Base-by-base conservation (phyloP, 2,797 vertebrate genomes). In the Halcyon leucocephala region DNA sequence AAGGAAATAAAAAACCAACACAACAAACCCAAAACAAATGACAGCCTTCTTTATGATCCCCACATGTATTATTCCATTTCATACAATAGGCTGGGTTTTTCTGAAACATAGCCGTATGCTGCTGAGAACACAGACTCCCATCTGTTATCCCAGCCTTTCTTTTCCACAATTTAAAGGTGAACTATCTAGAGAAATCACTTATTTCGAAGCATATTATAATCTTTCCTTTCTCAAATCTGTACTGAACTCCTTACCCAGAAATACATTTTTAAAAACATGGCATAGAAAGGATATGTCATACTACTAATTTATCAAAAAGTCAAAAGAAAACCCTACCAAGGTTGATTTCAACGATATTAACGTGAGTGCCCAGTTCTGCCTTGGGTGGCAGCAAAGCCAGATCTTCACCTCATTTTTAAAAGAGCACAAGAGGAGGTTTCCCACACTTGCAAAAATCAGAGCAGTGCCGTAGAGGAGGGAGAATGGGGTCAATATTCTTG, bases 61-160 rank as follows among this genome's bases (percentile, higher is more conserved):
- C 10, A 13, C 26, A 29, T 1, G 0, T 15, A 60, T 46, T 6
- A 17, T 33, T 83, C 33, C 4, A 58, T 54, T 62, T 58, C 46
- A 19, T n/a, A 20, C 2, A 85, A 39, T 1, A 33, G 14, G 37
- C 1, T 31, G 4, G 0, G 0, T 9, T 78, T 81, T 71, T 42
- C 6, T 2, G 42, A 86, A 88, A 73, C 14, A 24, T 2, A 72
- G 13, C 6, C 61, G 4, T 61, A 24, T 6, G 3, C 28, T 55
- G 22, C 67, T 95, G 67, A 82, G 39, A 79, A 62, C 51, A 65
- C 0, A 65, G 46, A 46, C 48, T 4, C 9, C 10, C 2, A 29
- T 24, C 22, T 71, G 2, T 54, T 90, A 79, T 28, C 64, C 16
- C n/a, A 79, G 60, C 12, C 24, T 69, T 72, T 86, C 26, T 39